Evolutionary conservation across 2,797 vertebrate genomes (phyloP).

Genomic region (Potorous gilbertii): DNA sequence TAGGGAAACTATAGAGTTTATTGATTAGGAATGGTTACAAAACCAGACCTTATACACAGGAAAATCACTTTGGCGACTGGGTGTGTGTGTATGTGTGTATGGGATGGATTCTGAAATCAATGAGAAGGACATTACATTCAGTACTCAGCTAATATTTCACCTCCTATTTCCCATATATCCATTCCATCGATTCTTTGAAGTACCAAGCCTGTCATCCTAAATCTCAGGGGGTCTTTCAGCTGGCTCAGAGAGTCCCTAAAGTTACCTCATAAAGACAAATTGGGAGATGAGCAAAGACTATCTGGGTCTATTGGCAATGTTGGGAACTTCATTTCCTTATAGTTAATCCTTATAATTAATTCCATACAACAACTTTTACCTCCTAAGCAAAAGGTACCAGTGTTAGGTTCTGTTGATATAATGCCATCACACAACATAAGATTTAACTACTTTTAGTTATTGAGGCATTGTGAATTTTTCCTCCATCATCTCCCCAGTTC

Average conservation of each 20-base stretch:
- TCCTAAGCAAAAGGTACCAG: background rate
- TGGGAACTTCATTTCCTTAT: background rate
- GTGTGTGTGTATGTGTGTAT: background rate
- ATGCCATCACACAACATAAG: background rate
- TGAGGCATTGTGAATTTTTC: background rate
- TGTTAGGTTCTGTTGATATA: background rate
- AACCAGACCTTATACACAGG: background rate
- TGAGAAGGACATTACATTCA: background rate
- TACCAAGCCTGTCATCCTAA: background rate
- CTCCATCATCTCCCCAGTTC: background rate
- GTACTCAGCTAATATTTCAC: background rate
- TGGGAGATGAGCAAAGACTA: background rate
- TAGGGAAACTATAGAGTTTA: background rate
- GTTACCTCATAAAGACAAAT: background rate
- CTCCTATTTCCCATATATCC: background rate
- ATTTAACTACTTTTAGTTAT: background rate
- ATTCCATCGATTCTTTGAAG: background rate
- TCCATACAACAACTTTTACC: background rate
- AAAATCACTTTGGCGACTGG: background rate
- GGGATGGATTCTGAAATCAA: background rate
- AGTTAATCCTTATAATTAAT: background rate
- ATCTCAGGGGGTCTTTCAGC: background rate
- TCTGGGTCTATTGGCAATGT: background rate
- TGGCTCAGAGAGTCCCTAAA: background rate
- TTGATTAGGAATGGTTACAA: background rate